Evolutionary conservation across 2,113 vertebrate genomes (phyloP), one percentile per base, ranked within the genome.

Genomic region (Poeciliopsis turrubarensis): DNA sequence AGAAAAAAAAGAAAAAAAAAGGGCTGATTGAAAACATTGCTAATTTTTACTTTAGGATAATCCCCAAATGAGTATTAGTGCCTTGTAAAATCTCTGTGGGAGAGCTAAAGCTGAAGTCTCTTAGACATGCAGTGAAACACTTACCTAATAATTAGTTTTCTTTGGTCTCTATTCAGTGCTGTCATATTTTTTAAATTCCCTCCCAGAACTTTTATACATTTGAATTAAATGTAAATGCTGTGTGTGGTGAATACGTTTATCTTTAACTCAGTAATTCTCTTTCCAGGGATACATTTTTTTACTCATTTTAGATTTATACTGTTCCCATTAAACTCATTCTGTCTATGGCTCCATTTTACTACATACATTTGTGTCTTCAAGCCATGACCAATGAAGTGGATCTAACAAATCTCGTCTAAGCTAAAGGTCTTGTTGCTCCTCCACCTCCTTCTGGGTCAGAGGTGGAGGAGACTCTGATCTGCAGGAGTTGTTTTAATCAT

Each of bases 31-130:
- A 66, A 73, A 77, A 65, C 15, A n/a, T 26, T 14, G 27, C 63
- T 65, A 25, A 26, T 70, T 84, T 84, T 87, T 70, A 78, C 15
- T 74, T 76, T 64, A 69, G 77, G 79, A 82, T 91, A 74, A 92
- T 90, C 91, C 77, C 17, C 41, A 70, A 87, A 85, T 84, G 70
- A 87, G 69, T 63, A 65, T 68, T 47, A 70, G 73, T 71, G 47
- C 19, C 60, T 66, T 63, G 22, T 37, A 14, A 79, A 71, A 78
- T 44, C 87, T 11, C 65, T 37, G 44, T 63, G 41, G 27, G 62
- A 32, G 54, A 68, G 63, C 65, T 78, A 29, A 60, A 64, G 17
- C 66, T 68, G 17, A 34, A 39, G 25, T 37, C 29, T 11, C 29
- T 22, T 60, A 60, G 44, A 71, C 27, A 60, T 71, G 32, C 25